Percentiles rank a stretch among this genome's conserved stretches.
These are phyloP conservation scores for Andrena flavipes DNA, from an alignment of 2,888 invertebrate species.

Conservation along the genomic window DNA sequence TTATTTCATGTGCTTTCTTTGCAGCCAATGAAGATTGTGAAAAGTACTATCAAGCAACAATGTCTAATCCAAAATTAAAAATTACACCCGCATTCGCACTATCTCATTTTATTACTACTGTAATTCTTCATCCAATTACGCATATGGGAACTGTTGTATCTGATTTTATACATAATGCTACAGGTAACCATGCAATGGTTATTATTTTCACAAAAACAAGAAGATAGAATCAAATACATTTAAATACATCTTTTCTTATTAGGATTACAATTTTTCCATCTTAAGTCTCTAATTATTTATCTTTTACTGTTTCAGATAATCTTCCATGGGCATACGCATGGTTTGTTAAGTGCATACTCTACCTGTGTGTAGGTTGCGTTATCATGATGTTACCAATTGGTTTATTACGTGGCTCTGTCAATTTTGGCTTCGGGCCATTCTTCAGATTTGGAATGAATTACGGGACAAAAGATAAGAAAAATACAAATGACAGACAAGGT, in stretches of 20 bases:
- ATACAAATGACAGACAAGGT: slow-evolving; percentile 14
- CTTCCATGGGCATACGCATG: slow-evolving; percentile 60
- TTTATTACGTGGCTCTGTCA: slow-evolving; percentile 68
- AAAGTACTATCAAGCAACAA: slow-evolving; percentile 75
- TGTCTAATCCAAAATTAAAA: slow-evolving; percentile 74
- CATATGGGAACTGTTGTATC: slow-evolving; percentile 69
- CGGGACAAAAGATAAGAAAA: slow-evolving; percentile 5
- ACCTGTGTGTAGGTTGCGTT: slow-evolving; percentile 46
- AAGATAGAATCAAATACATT: background rate
- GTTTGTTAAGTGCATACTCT: slow-evolving; percentile 50
- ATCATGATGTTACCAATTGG: slow-evolving; percentile 61
- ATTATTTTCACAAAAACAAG: background rate
- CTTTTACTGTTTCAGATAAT: slow-evolving; percentile 58
- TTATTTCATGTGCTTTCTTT: background rate
- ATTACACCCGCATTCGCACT: slow-evolving; percentile 79
- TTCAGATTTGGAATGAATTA: slow-evolving; percentile 62
- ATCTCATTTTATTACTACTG: slow-evolving; percentile 71
- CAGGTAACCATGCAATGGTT: slow-evolving; percentile 67
- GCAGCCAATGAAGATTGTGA: slow-evolving; percentile 74
- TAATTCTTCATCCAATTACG: slow-evolving; percentile 71
- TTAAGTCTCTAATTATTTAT: background rate
- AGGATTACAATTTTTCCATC: slow-evolving; percentile 8
- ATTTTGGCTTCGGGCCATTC: slow-evolving; percentile 73
- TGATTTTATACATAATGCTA: slow-evolving; percentile 72
- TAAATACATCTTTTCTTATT: background rate